These are phyloP conservation scores for Gymnosoma rotundatum DNA, from an alignment of 2,888 invertebrate species.

Conservation along the genomic window DNA sequence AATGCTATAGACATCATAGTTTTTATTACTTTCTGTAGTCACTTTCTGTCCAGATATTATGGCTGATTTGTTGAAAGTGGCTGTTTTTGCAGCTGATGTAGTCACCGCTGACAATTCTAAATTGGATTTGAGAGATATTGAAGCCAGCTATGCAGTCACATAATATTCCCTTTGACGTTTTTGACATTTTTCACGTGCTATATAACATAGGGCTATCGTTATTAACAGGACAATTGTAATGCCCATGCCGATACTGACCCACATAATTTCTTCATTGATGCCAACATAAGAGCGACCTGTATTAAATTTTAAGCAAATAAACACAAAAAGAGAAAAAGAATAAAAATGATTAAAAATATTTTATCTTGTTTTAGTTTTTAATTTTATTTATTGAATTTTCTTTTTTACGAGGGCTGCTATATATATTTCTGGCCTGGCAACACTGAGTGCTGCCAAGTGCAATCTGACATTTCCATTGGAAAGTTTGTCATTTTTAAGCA, in stretches of 20 bases:
- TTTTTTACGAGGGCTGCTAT: no score
- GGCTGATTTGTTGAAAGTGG: slow-evolving; percentile 5
- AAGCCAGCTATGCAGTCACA: slow-evolving; percentile 85
- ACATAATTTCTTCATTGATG: slow-evolving; percentile 93
- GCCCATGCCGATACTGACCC: slow-evolving; percentile 90
- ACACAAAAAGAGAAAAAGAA: slow-evolving; percentile 11
- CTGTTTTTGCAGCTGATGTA: slow-evolving; percentile 26
- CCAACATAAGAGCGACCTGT: slow-evolving; percentile 92
- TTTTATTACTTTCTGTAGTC: slow-evolving; percentile 20
- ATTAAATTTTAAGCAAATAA: slow-evolving; percentile 29
- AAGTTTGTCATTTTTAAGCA: no score
- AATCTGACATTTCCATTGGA: no score
- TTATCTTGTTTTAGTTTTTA: no score
- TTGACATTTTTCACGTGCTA: slow-evolving; percentile 90
- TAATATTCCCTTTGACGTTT: slow-evolving; percentile 88
- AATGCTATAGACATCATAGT: slow-evolving; percentile 42
- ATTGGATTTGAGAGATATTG: slow-evolving; percentile 47
- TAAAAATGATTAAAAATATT: slow-evolving; percentile 58
- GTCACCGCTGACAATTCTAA: slow-evolving; percentile 22
- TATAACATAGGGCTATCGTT: slow-evolving; percentile 91
- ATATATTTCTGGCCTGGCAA: no score
- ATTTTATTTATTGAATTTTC: no score
- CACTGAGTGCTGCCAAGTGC: no score
- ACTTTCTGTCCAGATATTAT: slow-evolving; percentile 19
- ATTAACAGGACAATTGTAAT: slow-evolving; percentile 89